Conservation (phyloP, 2,888 invertebrate genomes). For the Myathropa florea region DNA sequence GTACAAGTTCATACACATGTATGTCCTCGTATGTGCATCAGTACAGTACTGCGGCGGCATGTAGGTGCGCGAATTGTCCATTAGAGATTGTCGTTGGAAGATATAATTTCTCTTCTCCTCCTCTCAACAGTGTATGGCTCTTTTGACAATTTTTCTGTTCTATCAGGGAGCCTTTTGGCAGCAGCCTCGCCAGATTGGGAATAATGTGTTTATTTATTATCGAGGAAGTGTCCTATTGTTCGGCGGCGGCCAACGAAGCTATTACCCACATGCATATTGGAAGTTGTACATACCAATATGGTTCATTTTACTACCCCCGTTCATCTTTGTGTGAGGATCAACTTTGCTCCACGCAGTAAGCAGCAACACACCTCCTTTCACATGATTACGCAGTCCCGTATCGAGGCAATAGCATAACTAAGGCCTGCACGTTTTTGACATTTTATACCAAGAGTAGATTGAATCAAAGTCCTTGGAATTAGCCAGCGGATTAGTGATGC, state of each 20-base stretch:
- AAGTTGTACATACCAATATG: constrained; percentile 54
- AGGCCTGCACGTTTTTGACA: constrained; percentile 61
- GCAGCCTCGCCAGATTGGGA: constrained; percentile 68
- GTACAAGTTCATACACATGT: too few species aligned
- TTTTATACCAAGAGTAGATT: constrained; percentile 44
- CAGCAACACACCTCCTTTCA: background rate
- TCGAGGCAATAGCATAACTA: constrained; percentile 45
- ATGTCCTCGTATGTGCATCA: background rate
- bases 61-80: constrained; percentile 67
- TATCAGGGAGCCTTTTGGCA: constrained; percentile 23
- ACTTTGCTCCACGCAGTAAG: constrained; percentile 24
- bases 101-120: constrained; percentile 65
- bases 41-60: constrained; percentile 26
- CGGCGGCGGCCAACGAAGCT: constrained; percentile 23
- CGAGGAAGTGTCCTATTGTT: constrained; percentile 72
- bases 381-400: constrained; percentile 43
- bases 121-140: constrained; percentile 48
- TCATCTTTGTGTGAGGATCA: constrained; percentile 43
- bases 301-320: constrained; percentile 47
- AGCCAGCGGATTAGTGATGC: constrained; percentile 21
- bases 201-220: constrained; percentile 73
- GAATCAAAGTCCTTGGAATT: constrained; percentile 26
- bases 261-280: constrained; percentile 63
- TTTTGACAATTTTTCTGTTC: constrained; percentile 70
- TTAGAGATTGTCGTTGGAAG: constrained; percentile 63